Evolutionary conservation across 1,140 invertebrate species (phyloP).

Genomic region (Lucilia cuprina): DNA sequence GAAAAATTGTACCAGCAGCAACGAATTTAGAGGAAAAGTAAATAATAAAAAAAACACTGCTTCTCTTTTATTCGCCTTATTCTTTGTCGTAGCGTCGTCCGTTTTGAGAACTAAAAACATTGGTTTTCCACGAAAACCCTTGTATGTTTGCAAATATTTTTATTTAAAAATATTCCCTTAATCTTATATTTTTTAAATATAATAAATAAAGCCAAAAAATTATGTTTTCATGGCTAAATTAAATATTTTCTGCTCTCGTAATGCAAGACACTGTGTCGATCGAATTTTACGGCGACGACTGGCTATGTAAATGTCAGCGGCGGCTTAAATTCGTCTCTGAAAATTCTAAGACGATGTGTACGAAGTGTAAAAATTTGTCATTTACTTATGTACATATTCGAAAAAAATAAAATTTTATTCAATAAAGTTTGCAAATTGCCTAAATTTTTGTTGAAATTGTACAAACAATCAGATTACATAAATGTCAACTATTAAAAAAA

Average conservation of each 20-base stretch:
- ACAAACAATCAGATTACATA: too few relatives aligned
- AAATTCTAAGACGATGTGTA: too few relatives aligned
- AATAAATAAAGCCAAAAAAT: not conserved
- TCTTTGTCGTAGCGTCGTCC: not conserved
- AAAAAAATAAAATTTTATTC: too few relatives aligned
- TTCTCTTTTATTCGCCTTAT: not conserved
- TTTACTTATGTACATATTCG: too few relatives aligned
- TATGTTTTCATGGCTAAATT: not conserved
- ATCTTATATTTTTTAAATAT: not conserved
- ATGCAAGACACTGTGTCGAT: not conserved
- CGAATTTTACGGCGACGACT: too few relatives aligned
- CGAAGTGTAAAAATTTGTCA: too few relatives aligned
- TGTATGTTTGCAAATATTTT: not conserved
- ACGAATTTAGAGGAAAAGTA: not conserved
- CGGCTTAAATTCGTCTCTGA: too few relatives aligned
- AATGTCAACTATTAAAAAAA: too few relatives aligned
- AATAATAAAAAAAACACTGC: not conserved
- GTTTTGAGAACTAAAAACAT: not conserved
- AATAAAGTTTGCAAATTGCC: too few relatives aligned
- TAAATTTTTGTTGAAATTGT: too few relatives aligned
- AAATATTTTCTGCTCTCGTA: not conserved
- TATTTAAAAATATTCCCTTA: not conserved
- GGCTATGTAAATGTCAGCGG: too few relatives aligned
- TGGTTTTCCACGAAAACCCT: not conserved
- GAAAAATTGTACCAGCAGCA: not conserved